Evolutionary conservation across 2,888 invertebrate species (phyloP).

Genomic region (Cenopis cana): DNA sequence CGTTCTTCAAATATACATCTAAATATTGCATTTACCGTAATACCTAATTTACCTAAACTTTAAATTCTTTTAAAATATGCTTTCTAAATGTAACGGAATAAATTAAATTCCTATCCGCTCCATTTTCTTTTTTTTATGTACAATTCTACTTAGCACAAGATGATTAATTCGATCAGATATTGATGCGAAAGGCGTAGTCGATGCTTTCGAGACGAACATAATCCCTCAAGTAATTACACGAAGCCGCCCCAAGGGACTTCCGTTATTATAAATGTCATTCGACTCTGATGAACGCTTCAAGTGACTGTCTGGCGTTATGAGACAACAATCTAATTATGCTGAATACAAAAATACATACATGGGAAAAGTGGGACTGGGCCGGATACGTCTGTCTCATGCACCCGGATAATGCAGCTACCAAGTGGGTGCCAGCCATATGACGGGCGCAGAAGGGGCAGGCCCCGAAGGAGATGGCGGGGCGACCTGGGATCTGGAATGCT

Average conservation of each 20-base stretch:
- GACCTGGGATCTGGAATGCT: too few species aligned
- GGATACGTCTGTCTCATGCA: too few species aligned
- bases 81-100: neutral
- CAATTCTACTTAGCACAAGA: constrained; percentile 9
- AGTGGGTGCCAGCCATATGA: too few species aligned
- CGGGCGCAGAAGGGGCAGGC: too few species aligned
- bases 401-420: too few species aligned
- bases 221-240: constrained; percentile 39
- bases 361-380: too few species aligned
- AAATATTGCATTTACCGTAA: too few species aligned
- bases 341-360: neutral
- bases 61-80: neutral
- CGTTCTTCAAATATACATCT: too few species aligned
- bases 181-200: constrained; percentile 3
- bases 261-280: constrained; percentile 38
- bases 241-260: constrained; percentile 18
- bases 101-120: neutral
- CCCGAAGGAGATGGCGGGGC: too few species aligned
- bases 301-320: constrained; percentile 10
- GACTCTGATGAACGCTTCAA: constrained; percentile 37
- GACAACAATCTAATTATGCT: constrained; percentile 8
- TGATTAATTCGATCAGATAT: constrained; percentile 40
- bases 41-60: too few species aligned
- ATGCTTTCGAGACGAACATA: constrained; percentile 23
- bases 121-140: constrained; percentile 20